A percentile compares a stretch with the other conserved stretches of the same genome.
phyloP scores from a whole-genome alignment of 2,113 vertebrate genomes.

The Ascaphus truei region DNA sequence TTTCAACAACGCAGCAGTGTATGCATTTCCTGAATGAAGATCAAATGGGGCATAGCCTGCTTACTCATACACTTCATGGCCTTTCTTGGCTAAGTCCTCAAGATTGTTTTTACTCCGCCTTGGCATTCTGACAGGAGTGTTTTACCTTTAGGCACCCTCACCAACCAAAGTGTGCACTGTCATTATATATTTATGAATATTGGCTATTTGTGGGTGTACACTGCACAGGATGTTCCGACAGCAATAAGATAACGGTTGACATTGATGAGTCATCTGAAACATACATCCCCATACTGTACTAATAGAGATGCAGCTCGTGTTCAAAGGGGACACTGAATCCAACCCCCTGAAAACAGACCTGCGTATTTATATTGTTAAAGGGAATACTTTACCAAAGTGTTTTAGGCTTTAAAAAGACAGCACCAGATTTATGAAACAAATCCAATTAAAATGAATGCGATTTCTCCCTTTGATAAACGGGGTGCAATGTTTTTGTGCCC shows the following conservation, averaged over 20 bases:
- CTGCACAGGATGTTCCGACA: conserved; percentile 61
- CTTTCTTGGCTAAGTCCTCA: conserved; percentile 11
- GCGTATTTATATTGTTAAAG: no score
- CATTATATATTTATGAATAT: conserved; percentile 59
- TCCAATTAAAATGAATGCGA: no score
- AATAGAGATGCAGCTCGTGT: no score
- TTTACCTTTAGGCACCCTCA: conserved; percentile 41
- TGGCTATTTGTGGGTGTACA: conserved; percentile 57
- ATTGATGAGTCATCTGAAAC: conserved; percentile 55
- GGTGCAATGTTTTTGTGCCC: no score
- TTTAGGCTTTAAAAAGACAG: no score
- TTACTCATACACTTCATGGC: conserved; percentile 16
- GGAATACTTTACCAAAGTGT: no score
- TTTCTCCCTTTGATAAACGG: no score
- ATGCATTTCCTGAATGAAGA: background rate
- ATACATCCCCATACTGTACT: background rate
- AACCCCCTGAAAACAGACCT: no score
- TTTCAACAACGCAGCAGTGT: conserved; percentile 21
- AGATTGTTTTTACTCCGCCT: conserved; percentile 32
- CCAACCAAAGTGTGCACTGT: conserved; percentile 48
- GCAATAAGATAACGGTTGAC: conserved; percentile 29
- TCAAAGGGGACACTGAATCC: no score
- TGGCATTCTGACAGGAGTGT: conserved; percentile 49
- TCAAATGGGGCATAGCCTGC: conserved; percentile 23
- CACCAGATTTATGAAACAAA: no score